phyloP scores from a whole-genome alignment of 1,140 invertebrate genomes.

The Drosophila ohnishii region DNA sequence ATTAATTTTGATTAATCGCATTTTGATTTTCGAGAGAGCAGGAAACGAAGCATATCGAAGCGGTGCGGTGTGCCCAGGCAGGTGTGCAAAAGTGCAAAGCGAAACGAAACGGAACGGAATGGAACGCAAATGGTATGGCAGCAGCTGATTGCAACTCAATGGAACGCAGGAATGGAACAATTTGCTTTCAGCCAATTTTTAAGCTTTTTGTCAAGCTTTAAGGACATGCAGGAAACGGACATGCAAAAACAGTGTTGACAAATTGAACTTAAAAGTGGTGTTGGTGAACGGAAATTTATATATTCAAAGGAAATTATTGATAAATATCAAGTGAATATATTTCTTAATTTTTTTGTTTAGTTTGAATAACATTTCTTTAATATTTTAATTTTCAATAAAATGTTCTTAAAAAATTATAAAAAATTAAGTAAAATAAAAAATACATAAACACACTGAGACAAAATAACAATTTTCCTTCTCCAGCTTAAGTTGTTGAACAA shows the following conservation, averaged over 20 bases:
- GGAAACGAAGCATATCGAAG: conserved; percentile 25
- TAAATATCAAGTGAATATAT: not conserved
- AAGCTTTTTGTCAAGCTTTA: conserved; percentile 7
- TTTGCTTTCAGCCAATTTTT: conserved; percentile 31
- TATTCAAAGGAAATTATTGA: not conserved
- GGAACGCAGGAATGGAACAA: conserved; percentile 26
- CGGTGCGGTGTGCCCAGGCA: conserved; percentile 18
- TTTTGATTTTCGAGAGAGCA: conserved; percentile 20
- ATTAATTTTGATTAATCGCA: conserved; percentile 39
- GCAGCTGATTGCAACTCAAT: conserved; percentile 18
- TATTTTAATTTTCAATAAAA: not conserved
- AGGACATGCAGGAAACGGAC: conserved; percentile 10
- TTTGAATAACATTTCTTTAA: too few species aligned
- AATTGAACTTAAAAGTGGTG: too few species aligned
- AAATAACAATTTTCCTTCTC: not conserved
- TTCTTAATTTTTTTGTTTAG: too few species aligned
- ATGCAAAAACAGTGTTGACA: conserved; percentile 27
- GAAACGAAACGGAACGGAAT: conserved; percentile 38
- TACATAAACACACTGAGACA: not conserved
- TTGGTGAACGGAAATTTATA: not conserved
- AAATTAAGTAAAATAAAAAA: not conserved
- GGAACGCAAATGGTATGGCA: conserved; percentile 19
- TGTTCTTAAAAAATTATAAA: not conserved
- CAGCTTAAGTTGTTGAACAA: conserved; percentile 12
- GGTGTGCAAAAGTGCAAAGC: conserved; percentile 41